Base-by-base conservation (phyloP, 2,888 invertebrate genomes). In the Sarcophaga rosellei region DNA sequence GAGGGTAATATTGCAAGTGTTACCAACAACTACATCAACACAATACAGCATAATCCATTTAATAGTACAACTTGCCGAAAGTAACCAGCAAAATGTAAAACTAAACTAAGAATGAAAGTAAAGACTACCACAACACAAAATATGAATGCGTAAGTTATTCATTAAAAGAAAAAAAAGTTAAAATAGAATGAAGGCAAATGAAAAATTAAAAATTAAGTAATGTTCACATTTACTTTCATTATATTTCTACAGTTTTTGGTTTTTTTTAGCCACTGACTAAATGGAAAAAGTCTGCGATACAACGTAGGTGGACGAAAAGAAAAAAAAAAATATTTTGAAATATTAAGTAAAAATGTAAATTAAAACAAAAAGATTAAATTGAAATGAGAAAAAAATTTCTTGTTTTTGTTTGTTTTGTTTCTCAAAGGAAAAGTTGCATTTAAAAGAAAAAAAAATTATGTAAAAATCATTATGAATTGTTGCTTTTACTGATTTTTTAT, bases 21-120 rank as follows among this genome's bases (percentile, higher is more conserved):
- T n/a, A 70, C 8, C n/a, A 21, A 10, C 35, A 79, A 77, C 78
- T 84, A 81, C 81, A 81, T 81, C 61, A 78, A 75, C 69, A 75
- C 61, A 35, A 35, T 10, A 35, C 35, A 10, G 2, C 35, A 35
- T 35, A 35, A 2, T 74, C 45, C 77, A 86, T 84, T 84, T 35
- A 63, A 57, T 47, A 65, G 12, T 61, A 15, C 61, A 78, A 85
- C 20, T 68, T 62, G 4, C 23, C 57, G 4, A 72, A 61, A 69
- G 12, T 35, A 11, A 66, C 12, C 57, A 57, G 11, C 21, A 45
- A 53, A 72, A 21, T n/a, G 1, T 0, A 20, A 35, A 45, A 44
- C n/a, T 65, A 59, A 45, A 72, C 75, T 69, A 61, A 57, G 66
- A 25, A 45, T 47, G 57, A 66, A 68, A 79, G 12, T 63, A 70